phyloP scores from a whole-genome alignment of 2,113 vertebrate genomes.

The Strix uralensis region DNA sequence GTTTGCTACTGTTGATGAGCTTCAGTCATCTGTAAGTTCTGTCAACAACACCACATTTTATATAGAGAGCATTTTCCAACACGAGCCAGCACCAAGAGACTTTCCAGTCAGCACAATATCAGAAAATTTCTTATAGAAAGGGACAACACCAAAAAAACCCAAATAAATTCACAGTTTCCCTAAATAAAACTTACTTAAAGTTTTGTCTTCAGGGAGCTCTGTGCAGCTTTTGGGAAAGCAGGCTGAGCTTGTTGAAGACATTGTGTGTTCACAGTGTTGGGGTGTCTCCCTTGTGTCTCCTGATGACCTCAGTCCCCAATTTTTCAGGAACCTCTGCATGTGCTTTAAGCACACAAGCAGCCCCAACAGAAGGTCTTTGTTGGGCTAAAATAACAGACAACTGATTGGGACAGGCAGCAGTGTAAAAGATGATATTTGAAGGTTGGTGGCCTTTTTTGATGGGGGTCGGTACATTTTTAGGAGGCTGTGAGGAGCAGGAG shows the following conservation, averaged over 20 bases:
- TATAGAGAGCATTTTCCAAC: background rate
- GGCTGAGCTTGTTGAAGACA: background rate
- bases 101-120: background rate
- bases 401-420: background rate
- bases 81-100: background rate
- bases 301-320: background rate
- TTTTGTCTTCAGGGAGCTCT: background rate
- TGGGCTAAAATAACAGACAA: background rate
- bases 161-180: background rate
- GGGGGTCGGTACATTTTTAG: accelerated
- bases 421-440: background rate
- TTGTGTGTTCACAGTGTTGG: background rate
- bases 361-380: background rate
- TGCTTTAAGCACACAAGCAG: background rate
- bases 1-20: constrained; percentile 56
- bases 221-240: background rate
- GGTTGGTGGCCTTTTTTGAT: background rate
- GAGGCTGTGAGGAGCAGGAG: background rate
- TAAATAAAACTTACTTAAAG: background rate
- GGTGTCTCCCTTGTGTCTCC: background rate
- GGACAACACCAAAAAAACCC: background rate
- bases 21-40: constrained; percentile 44
- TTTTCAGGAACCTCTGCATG: background rate
- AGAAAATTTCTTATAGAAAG: background rate
- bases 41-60: constrained; percentile 9